phyloP scores from a whole-genome alignment of 2,888 invertebrate species.

The Rapana venosa region DNA sequence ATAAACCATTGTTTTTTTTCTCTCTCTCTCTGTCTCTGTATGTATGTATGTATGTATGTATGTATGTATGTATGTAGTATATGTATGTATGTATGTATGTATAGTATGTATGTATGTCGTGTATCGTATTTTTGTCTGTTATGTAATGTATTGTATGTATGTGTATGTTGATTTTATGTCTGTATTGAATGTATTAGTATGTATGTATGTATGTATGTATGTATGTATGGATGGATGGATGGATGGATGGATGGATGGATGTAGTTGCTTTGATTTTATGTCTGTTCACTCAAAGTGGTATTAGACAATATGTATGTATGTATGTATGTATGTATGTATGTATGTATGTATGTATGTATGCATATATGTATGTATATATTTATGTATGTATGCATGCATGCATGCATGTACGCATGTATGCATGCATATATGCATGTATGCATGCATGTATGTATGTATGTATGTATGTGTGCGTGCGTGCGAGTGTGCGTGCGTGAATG shows the following conservation, averaged over 20 bases:
- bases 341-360: not conserved
- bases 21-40: too few species aligned
- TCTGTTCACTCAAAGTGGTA: too few species aligned
- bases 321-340: not conserved
- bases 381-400: not conserved
- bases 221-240: too few species aligned
- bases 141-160: not conserved
- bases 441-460: not conserved
- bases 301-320: not conserved
- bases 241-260: too few species aligned
- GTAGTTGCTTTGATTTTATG: too few species aligned
- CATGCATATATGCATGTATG: not conserved
- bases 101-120: too few species aligned
- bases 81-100: too few species aligned
- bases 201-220: not conserved
- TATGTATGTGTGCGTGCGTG: not conserved
- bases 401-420: not conserved
- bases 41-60: too few species aligned
- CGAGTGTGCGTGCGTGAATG: not conserved
- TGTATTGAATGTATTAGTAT: not conserved
- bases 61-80: too few species aligned
- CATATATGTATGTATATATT: not conserved
- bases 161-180: not conserved
- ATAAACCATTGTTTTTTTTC: too few species aligned
- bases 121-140: too few species aligned